A percentile compares a stretch with the other conserved stretches of the same genome.
These are phyloP conservation scores for Phymanthus crucifer DNA, from an alignment of 92 coral and sea anemone species.

Conservation along the genomic window DNA sequence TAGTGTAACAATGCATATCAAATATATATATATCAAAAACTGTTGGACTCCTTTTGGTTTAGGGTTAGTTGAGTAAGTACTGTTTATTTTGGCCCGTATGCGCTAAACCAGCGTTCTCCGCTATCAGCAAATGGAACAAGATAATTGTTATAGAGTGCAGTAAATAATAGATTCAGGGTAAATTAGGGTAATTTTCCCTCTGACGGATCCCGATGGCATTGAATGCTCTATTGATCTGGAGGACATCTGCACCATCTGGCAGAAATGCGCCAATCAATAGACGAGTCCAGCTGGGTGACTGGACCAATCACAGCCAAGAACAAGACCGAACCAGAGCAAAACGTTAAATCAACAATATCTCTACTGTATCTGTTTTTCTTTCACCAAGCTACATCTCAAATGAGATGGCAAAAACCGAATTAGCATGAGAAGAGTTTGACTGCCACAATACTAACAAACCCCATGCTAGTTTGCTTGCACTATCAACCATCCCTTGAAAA, in stretches of 20 bases:
- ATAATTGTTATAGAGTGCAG: slow-evolving; percentile 87
- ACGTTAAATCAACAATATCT: slow-evolving; percentile 76
- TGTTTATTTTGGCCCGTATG: neutral
- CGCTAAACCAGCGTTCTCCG: neutral
- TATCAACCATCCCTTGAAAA: neutral
- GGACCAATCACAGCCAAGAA: slow-evolving; percentile 63
- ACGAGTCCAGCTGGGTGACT: slow-evolving; percentile 65
- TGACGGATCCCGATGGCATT: slow-evolving; percentile 59
- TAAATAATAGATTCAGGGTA: slow-evolving; percentile 76
- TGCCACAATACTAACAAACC: slow-evolving; percentile 10
- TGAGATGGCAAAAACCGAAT: slow-evolving; percentile 43
- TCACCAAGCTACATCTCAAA: slow-evolving; percentile 53
- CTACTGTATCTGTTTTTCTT: slow-evolving; percentile 73
- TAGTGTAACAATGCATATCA: neutral
- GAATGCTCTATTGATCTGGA: slow-evolving; percentile 64
- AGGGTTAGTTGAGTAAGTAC: neutral
- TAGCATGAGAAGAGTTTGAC: slow-evolving; percentile 40
- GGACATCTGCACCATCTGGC: slow-evolving; percentile 87
- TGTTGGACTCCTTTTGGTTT: slow-evolving; percentile 4
- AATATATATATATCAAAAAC: neutral
- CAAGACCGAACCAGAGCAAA: slow-evolving; percentile 56
- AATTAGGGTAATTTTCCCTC: slow-evolving; percentile 78
- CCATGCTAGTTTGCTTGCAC: neutral
- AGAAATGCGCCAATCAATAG: slow-evolving; percentile 69
- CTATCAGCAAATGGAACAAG: slow-evolving; percentile 59